Evolutionary conservation across 2,888 invertebrate species (phyloP).

Genomic region (Andrena marginata): DNA sequence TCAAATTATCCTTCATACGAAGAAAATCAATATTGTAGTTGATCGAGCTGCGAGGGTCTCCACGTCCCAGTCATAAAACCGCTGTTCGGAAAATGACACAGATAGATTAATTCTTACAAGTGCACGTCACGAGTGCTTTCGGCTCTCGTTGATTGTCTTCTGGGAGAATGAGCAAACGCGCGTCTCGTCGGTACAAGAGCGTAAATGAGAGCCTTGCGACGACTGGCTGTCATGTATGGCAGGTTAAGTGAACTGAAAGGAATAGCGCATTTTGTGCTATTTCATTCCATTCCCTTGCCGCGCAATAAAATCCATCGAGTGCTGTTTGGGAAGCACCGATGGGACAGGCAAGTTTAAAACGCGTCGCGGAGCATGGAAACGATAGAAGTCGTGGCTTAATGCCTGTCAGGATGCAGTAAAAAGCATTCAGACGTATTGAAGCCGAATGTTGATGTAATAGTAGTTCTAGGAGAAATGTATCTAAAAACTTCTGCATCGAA

Average conservation of each 20-base stretch:
- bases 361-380: not conserved
- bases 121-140: not conserved
- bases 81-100: not conserved
- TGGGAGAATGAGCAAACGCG: constrained; percentile 15
- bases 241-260: constrained; percentile 36
- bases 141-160: constrained; percentile 21
- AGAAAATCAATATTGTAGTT: not conserved
- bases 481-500: no score
- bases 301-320: constrained; percentile 27
- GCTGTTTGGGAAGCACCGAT: not conserved
- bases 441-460: not conserved
- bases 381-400: not conserved
- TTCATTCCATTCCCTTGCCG: constrained; percentile 4
- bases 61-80: not conserved
- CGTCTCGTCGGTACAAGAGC: not conserved
- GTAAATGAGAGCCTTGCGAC: constrained; percentile 14
- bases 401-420: not conserved
- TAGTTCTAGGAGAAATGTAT: not conserved
- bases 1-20: not conserved
- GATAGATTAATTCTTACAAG: not conserved
- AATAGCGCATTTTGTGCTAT: constrained; percentile 28
- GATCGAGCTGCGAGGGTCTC: not conserved
- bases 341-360: not conserved
- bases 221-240: constrained; percentile 10
- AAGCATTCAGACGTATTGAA: not conserved